Percentiles rank a stretch among this genome's conserved stretches.
phyloP scores from a whole-genome alignment of 2,888 invertebrate species.

The Sarcophaga carnaria region DNA sequence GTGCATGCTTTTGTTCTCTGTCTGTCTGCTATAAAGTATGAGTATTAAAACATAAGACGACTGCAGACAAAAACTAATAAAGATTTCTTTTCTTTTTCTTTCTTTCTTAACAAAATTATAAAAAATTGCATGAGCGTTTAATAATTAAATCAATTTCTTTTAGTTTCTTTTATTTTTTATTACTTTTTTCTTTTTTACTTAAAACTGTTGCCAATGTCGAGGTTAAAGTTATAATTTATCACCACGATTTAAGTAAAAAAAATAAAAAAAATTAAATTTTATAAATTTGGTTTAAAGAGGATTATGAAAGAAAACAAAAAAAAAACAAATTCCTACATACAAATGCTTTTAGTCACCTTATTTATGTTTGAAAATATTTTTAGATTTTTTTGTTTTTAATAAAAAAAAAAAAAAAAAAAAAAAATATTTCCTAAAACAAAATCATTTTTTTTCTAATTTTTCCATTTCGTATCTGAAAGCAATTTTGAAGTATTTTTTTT shows the following conservation, averaged over 20 bases:
- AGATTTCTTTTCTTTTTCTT: slow-evolving; percentile 40
- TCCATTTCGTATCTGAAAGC: not conserved
- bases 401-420: not conserved
- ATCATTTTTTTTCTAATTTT: not conserved
- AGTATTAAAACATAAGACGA: slow-evolving; percentile 1
- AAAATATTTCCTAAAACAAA: not conserved
- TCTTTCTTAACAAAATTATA: slow-evolving; percentile 39
- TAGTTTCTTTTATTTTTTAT: not conserved
- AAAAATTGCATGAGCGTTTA: slow-evolving; percentile 25
- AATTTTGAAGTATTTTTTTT: not conserved
- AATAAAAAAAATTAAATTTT: too few relatives aligned
- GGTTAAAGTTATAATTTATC: slow-evolving; percentile 26
- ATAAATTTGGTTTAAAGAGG: too few relatives aligned
- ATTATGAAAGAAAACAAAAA: too few relatives aligned
- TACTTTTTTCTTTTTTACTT: not conserved
- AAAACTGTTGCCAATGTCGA: slow-evolving; percentile 24
- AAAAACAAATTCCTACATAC: too few relatives aligned
- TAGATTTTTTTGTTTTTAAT: not conserved
- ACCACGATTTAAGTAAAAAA: too few relatives aligned
- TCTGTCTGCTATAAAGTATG: not conserved
- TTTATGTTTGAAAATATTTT: too few relatives aligned
- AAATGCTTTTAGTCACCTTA: too few relatives aligned
- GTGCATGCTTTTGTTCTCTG: slow-evolving; percentile 34
- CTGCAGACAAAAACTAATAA: slow-evolving; percentile 67
- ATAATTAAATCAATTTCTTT: not conserved